Conservation (phyloP, 1,140 invertebrate species). For the Tetranychus cinnabarinus region DNA sequence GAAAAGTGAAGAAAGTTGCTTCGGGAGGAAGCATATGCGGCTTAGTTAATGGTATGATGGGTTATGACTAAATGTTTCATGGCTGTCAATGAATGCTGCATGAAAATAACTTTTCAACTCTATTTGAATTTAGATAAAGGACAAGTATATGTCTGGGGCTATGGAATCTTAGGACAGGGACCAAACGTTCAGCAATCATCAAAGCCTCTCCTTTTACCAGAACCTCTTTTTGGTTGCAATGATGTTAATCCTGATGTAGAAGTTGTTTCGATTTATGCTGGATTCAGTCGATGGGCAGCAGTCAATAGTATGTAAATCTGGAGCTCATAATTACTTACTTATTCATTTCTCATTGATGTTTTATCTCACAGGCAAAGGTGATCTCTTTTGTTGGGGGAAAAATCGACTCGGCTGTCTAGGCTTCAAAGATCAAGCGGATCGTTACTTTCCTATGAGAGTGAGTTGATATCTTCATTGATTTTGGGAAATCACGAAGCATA, state of each 20-base stretch:
- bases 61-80: no score
- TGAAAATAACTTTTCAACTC: no score
- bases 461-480: slow-evolving; percentile 1
- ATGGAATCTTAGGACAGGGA: slow-evolving; percentile 65
- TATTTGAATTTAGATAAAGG: slow-evolving; percentile 35
- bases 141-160: slow-evolving; percentile 74
- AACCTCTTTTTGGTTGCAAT: slow-evolving; percentile 57
- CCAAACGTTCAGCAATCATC: slow-evolving; percentile 39
- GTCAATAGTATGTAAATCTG: slow-evolving; percentile 28
- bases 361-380: slow-evolving; percentile 26
- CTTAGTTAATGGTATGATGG: slow-evolving; percentile 39
- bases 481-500: background rate
- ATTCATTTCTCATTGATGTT: background rate
- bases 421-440: slow-evolving; percentile 46
- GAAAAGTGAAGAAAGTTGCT: slow-evolving; percentile 41
- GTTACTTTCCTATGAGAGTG: slow-evolving; percentile 67
- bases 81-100: slow-evolving; percentile 12
- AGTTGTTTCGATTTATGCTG: slow-evolving; percentile 31
- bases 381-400: slow-evolving; percentile 71
- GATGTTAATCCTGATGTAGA: slow-evolving; percentile 41
- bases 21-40: slow-evolving; percentile 66
- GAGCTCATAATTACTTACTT: background rate
- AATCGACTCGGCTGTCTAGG: slow-evolving; percentile 62
- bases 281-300: slow-evolving; percentile 52
- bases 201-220: slow-evolving; percentile 43